These are phyloP conservation scores for Amiota communis DNA, from an alignment of 2,888 invertebrate genomes.

Conservation along the genomic window DNA sequence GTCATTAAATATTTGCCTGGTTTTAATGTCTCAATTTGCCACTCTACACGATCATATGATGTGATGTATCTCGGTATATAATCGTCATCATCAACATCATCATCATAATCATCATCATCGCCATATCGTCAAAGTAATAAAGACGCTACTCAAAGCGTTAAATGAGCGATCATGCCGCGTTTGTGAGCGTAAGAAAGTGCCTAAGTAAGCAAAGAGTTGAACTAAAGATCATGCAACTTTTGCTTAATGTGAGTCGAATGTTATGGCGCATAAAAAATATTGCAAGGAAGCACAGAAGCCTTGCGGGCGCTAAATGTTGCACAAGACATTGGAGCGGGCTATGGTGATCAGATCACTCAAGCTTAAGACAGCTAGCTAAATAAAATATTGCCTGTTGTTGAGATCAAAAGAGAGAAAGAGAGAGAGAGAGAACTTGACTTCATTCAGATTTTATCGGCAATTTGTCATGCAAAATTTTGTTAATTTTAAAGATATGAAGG, in stretches of 20 bases:
- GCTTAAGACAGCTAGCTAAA: background rate
- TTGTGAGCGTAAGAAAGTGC: background rate
- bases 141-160: slow-evolving; percentile 53
- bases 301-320: slow-evolving; percentile 20
- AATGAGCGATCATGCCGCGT: slow-evolving; percentile 58
- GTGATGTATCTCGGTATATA: slow-evolving; percentile 43
- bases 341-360: too few relatives aligned
- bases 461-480: slow-evolving; percentile 68
- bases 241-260: slow-evolving; percentile 3
- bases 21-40: slow-evolving; percentile 69
- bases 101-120: too few relatives aligned
- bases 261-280: slow-evolving; percentile 9
- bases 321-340: background rate
- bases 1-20: slow-evolving; percentile 44
- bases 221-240: background rate
- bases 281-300: slow-evolving; percentile 45
- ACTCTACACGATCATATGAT: slow-evolving; percentile 39
- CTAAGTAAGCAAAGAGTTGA: slow-evolving; percentile 20
- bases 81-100: too few relatives aligned
- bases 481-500: slow-evolving; percentile 29
- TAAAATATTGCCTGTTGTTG: background rate
- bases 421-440: background rate
- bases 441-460: slow-evolving; percentile 63
- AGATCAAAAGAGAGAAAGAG: background rate
- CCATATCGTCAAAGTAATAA: slow-evolving; percentile 48